Percentiles rank a stretch among this genome's conserved stretches.
phyloP scores from a whole-genome alignment of 2,113 vertebrate genomes.

The Charina bottae region DNA sequence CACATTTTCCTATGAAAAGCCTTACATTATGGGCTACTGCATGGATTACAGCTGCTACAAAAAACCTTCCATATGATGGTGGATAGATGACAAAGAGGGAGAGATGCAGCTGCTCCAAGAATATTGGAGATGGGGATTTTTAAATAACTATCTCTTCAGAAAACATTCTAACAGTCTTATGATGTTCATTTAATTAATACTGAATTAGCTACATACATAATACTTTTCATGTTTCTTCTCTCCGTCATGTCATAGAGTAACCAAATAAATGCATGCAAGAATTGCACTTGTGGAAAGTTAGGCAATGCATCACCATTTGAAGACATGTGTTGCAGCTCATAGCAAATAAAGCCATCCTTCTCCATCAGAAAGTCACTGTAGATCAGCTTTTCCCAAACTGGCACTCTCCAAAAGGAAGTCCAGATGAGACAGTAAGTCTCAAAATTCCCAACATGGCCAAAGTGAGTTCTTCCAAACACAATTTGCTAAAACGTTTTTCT shows the following conservation, averaged over 20 bases:
- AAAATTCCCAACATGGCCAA: not conserved
- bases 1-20: not conserved
- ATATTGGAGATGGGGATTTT: not conserved
- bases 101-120: not conserved
- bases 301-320: not conserved
- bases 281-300: not conserved
- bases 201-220: not conserved
- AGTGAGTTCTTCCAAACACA: not conserved
- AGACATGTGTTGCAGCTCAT: not conserved
- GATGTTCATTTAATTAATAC: not conserved
- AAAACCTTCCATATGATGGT: not conserved
- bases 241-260: not conserved
- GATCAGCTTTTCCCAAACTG: not conserved
- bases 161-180: not conserved
- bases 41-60: not conserved
- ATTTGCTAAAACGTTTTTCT: not conserved
- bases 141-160: not conserved
- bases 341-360: not conserved
- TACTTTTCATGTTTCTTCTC: not conserved
- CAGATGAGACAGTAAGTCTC: not conserved
- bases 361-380: not conserved
- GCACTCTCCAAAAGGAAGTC: not conserved
- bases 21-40: not conserved
- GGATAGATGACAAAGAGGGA: not conserved
- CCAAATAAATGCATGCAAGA: not conserved